Conservation (phyloP, 1,140 invertebrate species). For the Danaus plexippus region DNA sequence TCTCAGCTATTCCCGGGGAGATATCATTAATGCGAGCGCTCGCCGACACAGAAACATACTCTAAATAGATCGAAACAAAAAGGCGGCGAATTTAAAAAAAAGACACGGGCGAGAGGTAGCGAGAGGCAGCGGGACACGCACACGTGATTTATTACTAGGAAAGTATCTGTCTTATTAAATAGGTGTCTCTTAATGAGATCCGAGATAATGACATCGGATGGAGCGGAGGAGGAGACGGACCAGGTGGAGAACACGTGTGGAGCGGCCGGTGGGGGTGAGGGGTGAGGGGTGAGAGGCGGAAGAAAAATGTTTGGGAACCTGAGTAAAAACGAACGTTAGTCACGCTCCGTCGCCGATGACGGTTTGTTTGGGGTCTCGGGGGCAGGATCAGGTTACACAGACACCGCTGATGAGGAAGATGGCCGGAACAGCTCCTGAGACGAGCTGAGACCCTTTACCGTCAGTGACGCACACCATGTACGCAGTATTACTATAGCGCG, state of each 20-base stretch:
- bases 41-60: too few species aligned
- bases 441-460: too few species aligned
- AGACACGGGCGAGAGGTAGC: background rate
- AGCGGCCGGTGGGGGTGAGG: background rate
- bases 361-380: constrained; percentile 22
- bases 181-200: constrained; percentile 20
- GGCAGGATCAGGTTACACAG: constrained; percentile 16
- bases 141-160: constrained; percentile 16
- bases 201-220: constrained; percentile 19
- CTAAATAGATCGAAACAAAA: constrained; percentile 5
- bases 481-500: too few species aligned
- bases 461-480: too few species aligned
- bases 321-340: constrained; percentile 1
- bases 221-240: constrained; percentile 13
- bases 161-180: constrained; percentile 22
- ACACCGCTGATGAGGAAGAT: constrained; percentile 29
- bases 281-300: constrained; percentile 3
- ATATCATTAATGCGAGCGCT: too few species aligned
- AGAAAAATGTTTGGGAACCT: too few species aligned
- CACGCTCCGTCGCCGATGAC: constrained; percentile 23
- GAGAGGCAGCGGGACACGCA: constrained; percentile 4
- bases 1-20: too few species aligned
- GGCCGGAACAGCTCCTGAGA: background rate
- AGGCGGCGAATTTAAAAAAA: background rate
- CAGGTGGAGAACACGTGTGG: constrained; percentile 14